Conservation (phyloP, 2,797 vertebrate species). For the Molossus alvarezi region DNA sequence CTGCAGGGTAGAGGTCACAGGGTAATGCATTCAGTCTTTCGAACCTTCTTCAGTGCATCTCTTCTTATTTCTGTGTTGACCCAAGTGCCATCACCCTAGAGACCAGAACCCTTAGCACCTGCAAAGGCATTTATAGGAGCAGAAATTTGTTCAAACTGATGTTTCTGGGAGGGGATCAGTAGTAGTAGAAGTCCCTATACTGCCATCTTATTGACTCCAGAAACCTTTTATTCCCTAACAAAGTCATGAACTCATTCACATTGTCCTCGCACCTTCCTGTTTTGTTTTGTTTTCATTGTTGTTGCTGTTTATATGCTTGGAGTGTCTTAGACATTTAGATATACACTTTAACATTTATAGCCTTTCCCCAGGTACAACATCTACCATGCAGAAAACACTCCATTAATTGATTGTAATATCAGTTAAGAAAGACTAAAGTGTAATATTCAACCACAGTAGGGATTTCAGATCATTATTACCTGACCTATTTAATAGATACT, state of each 20-base stretch:
- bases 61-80: background rate
- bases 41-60: background rate
- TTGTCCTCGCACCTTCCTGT: background rate
- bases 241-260: background rate
- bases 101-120: background rate
- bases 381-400: background rate
- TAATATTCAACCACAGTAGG: background rate
- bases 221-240: background rate
- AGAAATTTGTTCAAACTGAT: background rate
- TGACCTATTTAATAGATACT: background rate
- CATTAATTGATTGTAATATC: background rate
- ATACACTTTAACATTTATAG: background rate
- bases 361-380: background rate
- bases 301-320: background rate
- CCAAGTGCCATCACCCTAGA: background rate
- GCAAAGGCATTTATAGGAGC: background rate
- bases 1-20: background rate
- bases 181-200: background rate
- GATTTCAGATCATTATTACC: background rate
- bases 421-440: background rate
- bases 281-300: background rate
- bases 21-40: background rate
- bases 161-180: background rate
- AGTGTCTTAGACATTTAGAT: background rate
- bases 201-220: background rate